Base-by-base conservation (phyloP, 2,113 vertebrate species). In the Pseudopipra pipra region DNA sequence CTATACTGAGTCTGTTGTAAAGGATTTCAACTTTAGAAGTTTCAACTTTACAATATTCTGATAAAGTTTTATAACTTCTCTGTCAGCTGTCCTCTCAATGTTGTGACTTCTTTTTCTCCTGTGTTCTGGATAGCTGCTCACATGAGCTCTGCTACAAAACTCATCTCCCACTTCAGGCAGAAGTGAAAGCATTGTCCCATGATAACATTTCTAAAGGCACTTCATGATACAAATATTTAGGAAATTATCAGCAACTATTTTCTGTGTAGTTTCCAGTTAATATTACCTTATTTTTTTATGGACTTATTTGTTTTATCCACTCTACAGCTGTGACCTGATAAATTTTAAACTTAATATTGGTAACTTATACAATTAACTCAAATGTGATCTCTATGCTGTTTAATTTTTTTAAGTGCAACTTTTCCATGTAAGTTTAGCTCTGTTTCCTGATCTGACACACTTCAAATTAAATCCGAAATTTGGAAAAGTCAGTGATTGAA, bases 211-310 rank as follows among this genome's bases (percentile, higher is more conserved):
- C 24, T 43, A 47, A 5, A 70, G 11, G 15, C 2, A 37, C 2
- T 30, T 61, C 3, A 47, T 0, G 0, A 9, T 33, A 61, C 14
- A 56, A 81, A 15, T 19, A 51, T 22, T 35, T 19, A 44, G 27
- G 9, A 74, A 56, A 61, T 39, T 2, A 25, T 47, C 8, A 65
- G 30, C 84, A 71, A 46, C 44, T n/a, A 2, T 68, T 55, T 59
- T 80, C 23, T 55, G 1, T 63, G 8, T 5, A 35, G 4, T 55
- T 39, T 47, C 9, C 49, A 47, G 15, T 46, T 59, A 54, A 16
- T 23, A 54, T 23, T 25, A 19, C 2, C 12, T 43, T 49, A 9
- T 30, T 63, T 21, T 8, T 47, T 12, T 47, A 23, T 23, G 6
- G 7, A 28, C 6, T 51, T 49, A 8, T 31, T 54, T 20, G 12